Percentiles rank a stretch among this genome's conserved stretches.
Conservation (phyloP, 37 sponge, comb jelly and placozoan genomes). For the Dysidea cf. avara region DNA sequence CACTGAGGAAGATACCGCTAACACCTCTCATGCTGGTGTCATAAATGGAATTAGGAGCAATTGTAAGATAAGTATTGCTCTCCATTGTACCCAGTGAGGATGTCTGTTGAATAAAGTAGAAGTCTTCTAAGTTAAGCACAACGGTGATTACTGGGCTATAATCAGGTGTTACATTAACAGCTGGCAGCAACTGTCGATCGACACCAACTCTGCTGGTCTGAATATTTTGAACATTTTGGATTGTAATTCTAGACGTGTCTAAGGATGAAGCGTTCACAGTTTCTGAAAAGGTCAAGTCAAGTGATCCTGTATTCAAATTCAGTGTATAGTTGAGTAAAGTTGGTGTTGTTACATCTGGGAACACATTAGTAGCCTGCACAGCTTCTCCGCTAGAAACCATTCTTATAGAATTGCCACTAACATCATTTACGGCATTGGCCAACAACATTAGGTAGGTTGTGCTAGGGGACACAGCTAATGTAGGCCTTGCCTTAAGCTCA, state of each 20-base stretch:
- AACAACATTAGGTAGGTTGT: constrained; percentile 62
- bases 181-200: background rate
- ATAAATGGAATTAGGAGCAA: constrained; percentile 40
- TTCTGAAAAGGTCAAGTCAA: constrained; percentile 80
- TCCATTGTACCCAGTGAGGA: constrained; percentile 30
- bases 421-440: constrained; percentile 54
- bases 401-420: constrained; percentile 53
- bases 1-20: constrained; percentile 21
- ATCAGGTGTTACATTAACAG: constrained; percentile 22
- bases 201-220: background rate
- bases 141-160: constrained; percentile 53
- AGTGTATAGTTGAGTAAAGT: constrained; percentile 42
- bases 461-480: constrained; percentile 40
- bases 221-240: constrained; percentile 51
- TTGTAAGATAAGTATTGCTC: constrained; percentile 67
- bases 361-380: constrained; percentile 33
- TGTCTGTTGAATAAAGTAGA: constrained; percentile 47
- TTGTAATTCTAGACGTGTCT: constrained; percentile 32
- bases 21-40: constrained; percentile 51
- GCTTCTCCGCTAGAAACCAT: constrained; percentile 38
- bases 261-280: constrained; percentile 70
- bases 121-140: constrained; percentile 30
- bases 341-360: constrained; percentile 57
- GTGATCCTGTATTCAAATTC: constrained; percentile 64
- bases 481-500: constrained; percentile 52